These are phyloP conservation scores for Argyrosomus japonicus DNA, from an alignment of 2,113 vertebrate species.

Conservation along the genomic window DNA sequence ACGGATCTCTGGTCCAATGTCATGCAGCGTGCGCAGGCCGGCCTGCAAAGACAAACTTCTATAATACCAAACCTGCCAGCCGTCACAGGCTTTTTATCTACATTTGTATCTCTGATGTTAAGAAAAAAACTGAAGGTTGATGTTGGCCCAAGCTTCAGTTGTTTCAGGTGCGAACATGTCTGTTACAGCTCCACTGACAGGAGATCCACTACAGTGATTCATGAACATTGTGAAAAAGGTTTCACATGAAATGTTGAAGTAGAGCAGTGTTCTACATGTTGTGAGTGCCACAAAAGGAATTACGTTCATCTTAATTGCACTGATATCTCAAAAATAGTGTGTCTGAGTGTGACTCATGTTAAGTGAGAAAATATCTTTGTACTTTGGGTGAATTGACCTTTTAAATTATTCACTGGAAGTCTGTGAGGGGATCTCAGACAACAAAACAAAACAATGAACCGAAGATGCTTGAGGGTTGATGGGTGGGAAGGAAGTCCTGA, in stretches of 20 bases:
- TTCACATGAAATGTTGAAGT: too few relatives aligned
- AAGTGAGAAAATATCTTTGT: neutral
- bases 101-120: neutral
- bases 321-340: neutral
- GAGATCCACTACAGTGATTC: too few relatives aligned
- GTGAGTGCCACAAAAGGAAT: neutral
- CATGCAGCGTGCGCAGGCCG: constrained; percentile 97
- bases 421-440: neutral
- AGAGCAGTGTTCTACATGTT: neutral
- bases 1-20: constrained; percentile 98
- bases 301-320: too few relatives aligned
- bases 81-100: too few relatives aligned
- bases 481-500: too few relatives aligned
- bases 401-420: neutral
- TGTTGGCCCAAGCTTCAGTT: neutral
- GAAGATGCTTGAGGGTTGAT: too few relatives aligned
- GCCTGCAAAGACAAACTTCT: constrained; percentile 88
- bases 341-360: neutral
- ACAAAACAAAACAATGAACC: neutral
- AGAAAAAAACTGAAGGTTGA: neutral
- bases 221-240: too few relatives aligned
- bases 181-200: neutral
- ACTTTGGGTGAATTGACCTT: neutral
- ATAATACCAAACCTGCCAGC: neutral
- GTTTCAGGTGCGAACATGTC: neutral